Evolutionary conservation across 2,113 vertebrate species (phyloP).

Genomic region (Daboia siamensis): DNA sequence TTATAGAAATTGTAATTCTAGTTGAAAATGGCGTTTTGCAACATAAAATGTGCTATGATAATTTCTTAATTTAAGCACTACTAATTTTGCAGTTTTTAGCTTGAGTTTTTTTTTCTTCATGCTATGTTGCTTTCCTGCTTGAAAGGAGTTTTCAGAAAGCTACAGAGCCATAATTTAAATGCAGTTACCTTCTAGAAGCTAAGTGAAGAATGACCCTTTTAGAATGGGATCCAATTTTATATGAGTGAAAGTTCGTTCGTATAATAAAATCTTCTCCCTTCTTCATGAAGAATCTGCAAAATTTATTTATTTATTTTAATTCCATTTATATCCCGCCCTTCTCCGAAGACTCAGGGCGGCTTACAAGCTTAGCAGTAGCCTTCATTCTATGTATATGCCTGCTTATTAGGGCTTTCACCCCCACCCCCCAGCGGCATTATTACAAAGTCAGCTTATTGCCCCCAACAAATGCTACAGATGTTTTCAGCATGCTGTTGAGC

Average conservation of each 20-base stretch:
- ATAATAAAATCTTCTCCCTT: not conserved
- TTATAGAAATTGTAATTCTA: not conserved
- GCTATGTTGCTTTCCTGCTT: not conserved
- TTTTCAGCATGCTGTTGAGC: not conserved
- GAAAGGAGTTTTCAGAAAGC: not conserved
- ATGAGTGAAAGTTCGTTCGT: not conserved
- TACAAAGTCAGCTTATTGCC: too few species aligned
- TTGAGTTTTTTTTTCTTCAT: not conserved
- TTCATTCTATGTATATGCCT: too few species aligned
- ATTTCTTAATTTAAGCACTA: conserved; percentile 20
- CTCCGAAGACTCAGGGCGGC: too few species aligned
- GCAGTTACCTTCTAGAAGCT: not conserved
- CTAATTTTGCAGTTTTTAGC: not conserved
- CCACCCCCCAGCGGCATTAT: too few species aligned
- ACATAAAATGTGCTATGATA: not conserved
- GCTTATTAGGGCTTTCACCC: too few species aligned
- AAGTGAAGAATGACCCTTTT: not conserved
- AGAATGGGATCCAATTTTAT: not conserved
- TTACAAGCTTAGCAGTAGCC: too few species aligned
- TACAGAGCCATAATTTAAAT: not conserved
- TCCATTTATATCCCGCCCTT: too few species aligned
- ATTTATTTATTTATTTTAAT: too few species aligned
- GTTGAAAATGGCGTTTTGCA: not conserved
- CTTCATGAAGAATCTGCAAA: not conserved
- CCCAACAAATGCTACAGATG: too few species aligned